These are phyloP conservation scores for Nasonovia ribisnigri DNA, from an alignment of 2,888 invertebrate genomes.

Conservation along the genomic window DNA sequence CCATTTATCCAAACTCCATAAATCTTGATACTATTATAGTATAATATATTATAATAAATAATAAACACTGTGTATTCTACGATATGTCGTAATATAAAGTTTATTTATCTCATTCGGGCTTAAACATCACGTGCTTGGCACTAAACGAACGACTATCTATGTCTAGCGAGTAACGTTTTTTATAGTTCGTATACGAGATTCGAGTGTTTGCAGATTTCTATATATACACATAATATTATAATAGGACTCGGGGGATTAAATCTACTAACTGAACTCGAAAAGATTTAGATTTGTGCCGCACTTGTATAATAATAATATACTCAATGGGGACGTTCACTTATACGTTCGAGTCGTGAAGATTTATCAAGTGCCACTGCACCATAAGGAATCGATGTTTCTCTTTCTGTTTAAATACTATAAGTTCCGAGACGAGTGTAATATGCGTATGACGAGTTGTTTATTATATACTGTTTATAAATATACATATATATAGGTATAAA, in stretches of 20 bases:
- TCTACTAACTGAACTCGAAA: not conserved
- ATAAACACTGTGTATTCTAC: not conserved
- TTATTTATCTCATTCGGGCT: not conserved
- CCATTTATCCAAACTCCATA: not conserved
- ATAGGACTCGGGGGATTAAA: not conserved
- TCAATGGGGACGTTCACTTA: not conserved
- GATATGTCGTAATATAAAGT: not conserved
- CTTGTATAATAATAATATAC: not conserved
- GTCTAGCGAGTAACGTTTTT: not conserved
- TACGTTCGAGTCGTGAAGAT: not conserved
- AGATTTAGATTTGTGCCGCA: not conserved
- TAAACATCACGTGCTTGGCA: not conserved
- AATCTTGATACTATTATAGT: not conserved
- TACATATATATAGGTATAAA: too few species aligned
- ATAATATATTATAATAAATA: not conserved
- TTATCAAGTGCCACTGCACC: not conserved
- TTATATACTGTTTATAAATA: too few species aligned
- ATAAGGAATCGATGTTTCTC: not conserved
- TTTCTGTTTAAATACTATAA: not conserved
- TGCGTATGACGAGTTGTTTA: too few species aligned
- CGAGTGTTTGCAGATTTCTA: not conserved
- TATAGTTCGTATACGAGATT: not conserved
- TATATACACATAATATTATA: not conserved
- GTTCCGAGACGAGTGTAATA: too few species aligned
- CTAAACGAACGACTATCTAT: not conserved